These are phyloP conservation scores for Drosophila biarmipes DNA, from an alignment of 1,140 invertebrate genomes.

Conservation along the genomic window DNA sequence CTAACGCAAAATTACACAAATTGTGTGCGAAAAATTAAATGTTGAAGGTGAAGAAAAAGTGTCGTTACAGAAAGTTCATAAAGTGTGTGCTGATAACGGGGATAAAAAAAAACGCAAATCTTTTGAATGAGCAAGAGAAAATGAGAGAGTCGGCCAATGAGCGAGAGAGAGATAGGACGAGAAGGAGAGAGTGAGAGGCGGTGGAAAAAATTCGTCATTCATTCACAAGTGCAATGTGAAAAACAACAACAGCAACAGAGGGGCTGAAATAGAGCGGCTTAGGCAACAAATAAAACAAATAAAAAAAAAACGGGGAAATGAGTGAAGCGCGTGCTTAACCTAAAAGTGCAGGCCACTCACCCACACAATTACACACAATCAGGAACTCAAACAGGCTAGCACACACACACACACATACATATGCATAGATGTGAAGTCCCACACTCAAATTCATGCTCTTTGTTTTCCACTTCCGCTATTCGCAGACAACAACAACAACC, in stretches of 20 bases:
- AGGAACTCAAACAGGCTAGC: conserved; percentile 16
- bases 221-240: conserved; percentile 72
- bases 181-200: conserved; percentile 16
- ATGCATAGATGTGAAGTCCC: neutral
- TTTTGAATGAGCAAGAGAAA: conserved; percentile 5
- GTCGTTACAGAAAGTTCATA: neutral
- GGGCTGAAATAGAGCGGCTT: conserved; percentile 49
- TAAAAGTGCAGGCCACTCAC: conserved; percentile 68
- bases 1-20: conserved; percentile 39
- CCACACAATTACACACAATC: conserved; percentile 32
- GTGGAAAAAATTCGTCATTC: conserved; percentile 55
- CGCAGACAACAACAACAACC: conserved; percentile 52
- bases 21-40: conserved; percentile 18
- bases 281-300: conserved; percentile 43
- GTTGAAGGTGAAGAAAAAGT: conserved; percentile 3
- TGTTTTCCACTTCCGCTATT: conserved; percentile 67
- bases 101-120: conserved; percentile 7
- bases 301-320: conserved; percentile 35
- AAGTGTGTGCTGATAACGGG: conserved; percentile 10
- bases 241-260: conserved; percentile 37
- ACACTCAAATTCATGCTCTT: conserved; percentile 69
- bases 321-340: conserved; percentile 80
- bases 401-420: conserved; percentile 13
- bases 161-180: conserved; percentile 6
- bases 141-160: conserved; percentile 8